Base-by-base conservation (phyloP, 1,140 invertebrate species). In the Idris sp. region DNA sequence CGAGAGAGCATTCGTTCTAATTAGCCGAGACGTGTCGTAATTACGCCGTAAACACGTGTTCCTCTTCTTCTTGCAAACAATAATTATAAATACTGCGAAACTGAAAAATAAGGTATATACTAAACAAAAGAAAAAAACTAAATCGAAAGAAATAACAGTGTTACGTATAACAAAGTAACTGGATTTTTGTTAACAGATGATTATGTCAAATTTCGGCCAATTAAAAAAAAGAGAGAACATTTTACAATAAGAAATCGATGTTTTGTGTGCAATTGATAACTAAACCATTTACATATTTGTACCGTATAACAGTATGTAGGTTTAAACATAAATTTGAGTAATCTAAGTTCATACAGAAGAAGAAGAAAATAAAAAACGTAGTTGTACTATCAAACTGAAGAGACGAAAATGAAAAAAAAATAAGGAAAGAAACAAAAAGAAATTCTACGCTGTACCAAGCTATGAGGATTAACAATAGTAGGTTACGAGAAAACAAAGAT, bases 371-470 rank as follows among this genome's bases (percentile, higher is more conserved):
- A 43, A 26, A 1, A n/a, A n/a, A n/a, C n/a, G 16, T 53, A 59
- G 54, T 25, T 33, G 28, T 59, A 40, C 46, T 44, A 33, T 14
- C 31, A 69, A 58, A 46, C 33, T 38, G 14, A 38, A 30, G n/a
- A 36, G 13, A 44, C 22, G 28, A 33, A 30, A 1, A 49, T 22
- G 38, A 65, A 36, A n/a, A 16, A 13, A 8, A 65, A 28, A 6
- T 14, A 6, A 38, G 2, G 19, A 22, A 4, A 22, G 2, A 22
- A 22, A 22, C 19, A n/a, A n/a, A n/a, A 58, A 54, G 38, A 43
- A 73, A 68, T 62, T 67, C 40, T 44, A 53, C 72, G 44, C 62
- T 74, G 58, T 67, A 77, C 51, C 61, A 71, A 74, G 76, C 69
- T 77, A 59, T 61, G 54, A 74, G 35, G 49, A 58, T 44, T 61